Percentiles rank a stretch among this genome's conserved stretches.
Evolutionary conservation across 2,797 vertebrate genomes (phyloP).

Genomic region (Bucorvus abyssinicus): DNA sequence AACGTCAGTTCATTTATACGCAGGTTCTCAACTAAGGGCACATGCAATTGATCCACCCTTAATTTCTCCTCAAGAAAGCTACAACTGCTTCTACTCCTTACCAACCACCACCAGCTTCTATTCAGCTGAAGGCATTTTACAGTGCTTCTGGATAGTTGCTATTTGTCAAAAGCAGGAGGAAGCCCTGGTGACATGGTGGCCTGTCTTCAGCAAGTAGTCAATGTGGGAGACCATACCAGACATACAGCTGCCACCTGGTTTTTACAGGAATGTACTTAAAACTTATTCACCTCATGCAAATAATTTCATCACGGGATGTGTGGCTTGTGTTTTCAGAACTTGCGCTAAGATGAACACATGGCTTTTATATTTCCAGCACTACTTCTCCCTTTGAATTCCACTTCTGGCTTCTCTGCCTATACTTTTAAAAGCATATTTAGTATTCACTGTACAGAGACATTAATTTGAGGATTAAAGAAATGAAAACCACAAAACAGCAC

Average conservation of each 20-base stretch:
- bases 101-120: not conserved
- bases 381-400: not conserved
- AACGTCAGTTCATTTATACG: not conserved
- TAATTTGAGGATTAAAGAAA: not conserved
- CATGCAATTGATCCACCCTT: not conserved
- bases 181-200: not conserved
- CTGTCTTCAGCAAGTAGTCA: not conserved
- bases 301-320: rapidly evolving
- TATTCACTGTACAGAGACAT: not conserved
- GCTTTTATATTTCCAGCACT: not conserved
- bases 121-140: not conserved
- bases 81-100: not conserved
- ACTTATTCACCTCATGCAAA: not conserved
- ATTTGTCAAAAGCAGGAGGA: not conserved
- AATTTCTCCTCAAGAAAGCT: not conserved
- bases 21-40: not conserved
- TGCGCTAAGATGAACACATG: not conserved
- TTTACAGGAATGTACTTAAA: not conserved
- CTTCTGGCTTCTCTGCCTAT: not conserved
- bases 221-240: not conserved
- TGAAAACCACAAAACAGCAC: not conserved
- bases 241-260: not conserved
- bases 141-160: not conserved
- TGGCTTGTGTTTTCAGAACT: not conserved
- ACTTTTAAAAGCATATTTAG: not conserved